Evolutionary conservation across 2,113 vertebrate genomes (phyloP).

Genomic region (Maccullochella peelii): DNA sequence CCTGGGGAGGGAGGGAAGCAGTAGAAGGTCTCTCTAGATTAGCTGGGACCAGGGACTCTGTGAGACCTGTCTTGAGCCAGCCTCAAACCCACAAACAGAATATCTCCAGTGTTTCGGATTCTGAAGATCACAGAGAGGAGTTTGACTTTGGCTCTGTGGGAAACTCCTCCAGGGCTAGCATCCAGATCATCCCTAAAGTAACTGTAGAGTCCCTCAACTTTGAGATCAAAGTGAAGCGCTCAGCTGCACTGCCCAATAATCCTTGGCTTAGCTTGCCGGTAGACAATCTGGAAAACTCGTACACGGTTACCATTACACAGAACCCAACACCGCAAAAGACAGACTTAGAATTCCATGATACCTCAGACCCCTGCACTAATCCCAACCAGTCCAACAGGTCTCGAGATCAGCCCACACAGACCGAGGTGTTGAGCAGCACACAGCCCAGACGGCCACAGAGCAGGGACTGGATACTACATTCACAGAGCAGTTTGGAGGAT

Average conservation of each 20-base stretch:
- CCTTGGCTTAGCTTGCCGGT: conserved; percentile 83
- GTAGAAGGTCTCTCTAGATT: conserved; percentile 25
- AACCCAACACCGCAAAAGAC: conserved; percentile 37
- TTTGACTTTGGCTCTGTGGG: conserved; percentile 29
- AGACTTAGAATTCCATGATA: background rate
- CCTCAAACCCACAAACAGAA: conserved; percentile 53
- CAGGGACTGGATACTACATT: background rate
- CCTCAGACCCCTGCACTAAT: background rate
- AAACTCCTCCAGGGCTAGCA: conserved; percentile 52
- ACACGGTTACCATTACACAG: conserved; percentile 78
- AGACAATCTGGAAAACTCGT: conserved; percentile 79
- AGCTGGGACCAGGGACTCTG: conserved; percentile 17
- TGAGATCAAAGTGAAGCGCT: conserved; percentile 79
- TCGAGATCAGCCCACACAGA: conserved; percentile 49
- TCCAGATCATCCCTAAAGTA: conserved; percentile 73
- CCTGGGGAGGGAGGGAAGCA: conserved; percentile 36
- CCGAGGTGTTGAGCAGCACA: background rate
- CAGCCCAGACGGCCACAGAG: background rate
- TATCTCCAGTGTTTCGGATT: conserved; percentile 42
- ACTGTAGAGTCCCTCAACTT: conserved; percentile 71
- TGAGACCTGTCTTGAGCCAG: background rate
- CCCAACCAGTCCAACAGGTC: background rate
- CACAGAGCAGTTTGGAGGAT: conserved; percentile 52
- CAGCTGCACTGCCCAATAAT: conserved; percentile 69
- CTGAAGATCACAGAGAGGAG: conserved; percentile 42